phyloP scores from a whole-genome alignment of 2,888 invertebrate species.

The Calameuta idolon region DNA sequence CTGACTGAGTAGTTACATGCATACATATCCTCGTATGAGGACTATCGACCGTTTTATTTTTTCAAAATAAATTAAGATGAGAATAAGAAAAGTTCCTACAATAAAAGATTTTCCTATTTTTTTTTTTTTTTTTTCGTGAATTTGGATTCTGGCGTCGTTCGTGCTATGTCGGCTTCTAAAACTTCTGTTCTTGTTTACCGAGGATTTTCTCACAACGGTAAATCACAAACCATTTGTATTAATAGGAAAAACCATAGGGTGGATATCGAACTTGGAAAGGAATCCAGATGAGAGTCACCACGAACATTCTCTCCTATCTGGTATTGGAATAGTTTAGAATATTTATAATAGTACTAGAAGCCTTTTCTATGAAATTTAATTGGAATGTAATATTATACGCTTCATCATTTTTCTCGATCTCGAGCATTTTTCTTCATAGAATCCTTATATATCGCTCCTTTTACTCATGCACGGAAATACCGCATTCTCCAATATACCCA shows the following conservation, averaged over 20 bases:
- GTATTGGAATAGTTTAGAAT: conserved; percentile 23
- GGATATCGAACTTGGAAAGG: too few relatives aligned
- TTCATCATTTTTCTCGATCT: neutral
- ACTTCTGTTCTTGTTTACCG: too few relatives aligned
- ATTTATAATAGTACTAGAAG: conserved; percentile 32
- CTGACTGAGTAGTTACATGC: neutral
- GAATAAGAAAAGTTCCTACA: neutral
- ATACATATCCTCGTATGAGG: neutral
- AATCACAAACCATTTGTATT: too few relatives aligned
- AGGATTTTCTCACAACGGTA: too few relatives aligned
- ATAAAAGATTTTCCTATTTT: neutral
- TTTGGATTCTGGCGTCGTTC: neutral
- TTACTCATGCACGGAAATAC: neutral
- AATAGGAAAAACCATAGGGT: too few relatives aligned
- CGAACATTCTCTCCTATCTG: neutral
- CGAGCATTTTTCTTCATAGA: neutral
- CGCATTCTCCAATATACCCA: neutral
- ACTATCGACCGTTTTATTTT: neutral
- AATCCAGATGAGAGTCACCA: neutral
- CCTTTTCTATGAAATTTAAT: conserved; percentile 40
- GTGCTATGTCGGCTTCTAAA: too few relatives aligned
- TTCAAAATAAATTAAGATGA: neutral
- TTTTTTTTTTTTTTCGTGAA: neutral
- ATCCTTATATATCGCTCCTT: neutral
- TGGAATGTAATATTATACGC: conserved; percentile 19